Base-by-base conservation (phyloP, 1,140 invertebrate species). In the Pseudachorutes palmiensis region DNA sequence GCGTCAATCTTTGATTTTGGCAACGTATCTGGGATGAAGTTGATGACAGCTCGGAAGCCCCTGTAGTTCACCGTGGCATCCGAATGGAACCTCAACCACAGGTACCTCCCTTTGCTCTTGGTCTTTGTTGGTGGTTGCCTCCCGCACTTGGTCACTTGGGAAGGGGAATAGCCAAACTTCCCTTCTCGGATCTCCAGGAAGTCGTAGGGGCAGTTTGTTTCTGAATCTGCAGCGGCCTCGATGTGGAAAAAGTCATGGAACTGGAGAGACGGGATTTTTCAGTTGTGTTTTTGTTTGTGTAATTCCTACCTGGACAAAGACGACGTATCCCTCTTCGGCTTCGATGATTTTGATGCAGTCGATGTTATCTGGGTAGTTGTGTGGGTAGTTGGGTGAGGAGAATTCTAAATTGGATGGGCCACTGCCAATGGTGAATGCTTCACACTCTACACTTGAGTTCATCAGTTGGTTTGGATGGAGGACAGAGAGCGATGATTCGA, bases 71-170 rank as follows among this genome's bases (percentile, higher is more conserved):
- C 90, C 72, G 86, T 88, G 65, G 89, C 87, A 74, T 95, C 91
- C 1, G 89, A 90, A 63, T 84, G 84, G 79, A 95, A 95, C 57
- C 86, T 82, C 16, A 94, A 79, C 90, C 90, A 94, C 29, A 95
- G 82, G 76, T 87, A 86, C 19, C 88, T 81, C 51, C 87, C 85
- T 48, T 85, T 84, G 2, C 89, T 91, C 30, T 83, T 85, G 68
- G 93, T 84, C 75, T 87, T 83, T 1, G 86, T 85, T 5, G 92
- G 91, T 75, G 90, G 91, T 62, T 84, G 81, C 24, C 82, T 81
- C 36, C 90, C 91, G 74, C 92, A 94, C 75, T 81, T 90, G 71
- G 81, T 83, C 0, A 84, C 85, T 30, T 84, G 77, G 57, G 89
- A 75, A 9, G 82, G 78, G 36, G 88, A 89, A 78, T 88, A 93